Conservation (phyloP, 2,113 vertebrate species). For the Tonatia bakeri region DNA sequence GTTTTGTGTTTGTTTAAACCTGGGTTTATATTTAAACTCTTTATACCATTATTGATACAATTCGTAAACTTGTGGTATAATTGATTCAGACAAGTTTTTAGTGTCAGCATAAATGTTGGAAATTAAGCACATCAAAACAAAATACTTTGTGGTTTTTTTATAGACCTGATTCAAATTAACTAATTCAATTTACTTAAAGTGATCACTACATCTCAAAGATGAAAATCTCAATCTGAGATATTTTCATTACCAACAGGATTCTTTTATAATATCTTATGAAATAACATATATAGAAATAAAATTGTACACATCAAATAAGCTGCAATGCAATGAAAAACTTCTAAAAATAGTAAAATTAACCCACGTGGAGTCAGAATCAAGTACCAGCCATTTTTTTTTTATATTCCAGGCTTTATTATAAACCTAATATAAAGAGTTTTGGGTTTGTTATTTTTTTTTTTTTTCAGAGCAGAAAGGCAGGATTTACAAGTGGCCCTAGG, state of each 20-base stretch:
- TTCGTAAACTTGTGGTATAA: neutral
- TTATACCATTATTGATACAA: neutral
- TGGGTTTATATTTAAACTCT: neutral
- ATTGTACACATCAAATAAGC: constrained; percentile 20
- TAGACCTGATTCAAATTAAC: constrained; percentile 43
- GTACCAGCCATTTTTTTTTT: constrained; percentile 24
- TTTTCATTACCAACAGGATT: constrained; percentile 24
- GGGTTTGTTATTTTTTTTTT: neutral
- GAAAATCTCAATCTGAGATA: neutral
- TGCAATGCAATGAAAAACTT: constrained; percentile 19
- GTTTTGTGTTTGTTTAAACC: constrained; percentile 59
- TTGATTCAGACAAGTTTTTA: constrained; percentile 22
- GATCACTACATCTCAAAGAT: constrained; percentile 32
- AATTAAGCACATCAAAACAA: constrained; percentile 56
- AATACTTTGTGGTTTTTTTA: constrained; percentile 43
- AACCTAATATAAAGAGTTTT: constrained; percentile 6
- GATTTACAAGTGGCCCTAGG: constrained; percentile 75
- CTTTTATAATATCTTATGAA: neutral
- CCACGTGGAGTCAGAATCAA: constrained; percentile 5
- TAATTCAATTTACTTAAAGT: constrained; percentile 50
- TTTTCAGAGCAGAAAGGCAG: constrained; percentile 8
- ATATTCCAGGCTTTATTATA: neutral
- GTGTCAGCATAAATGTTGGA: neutral
- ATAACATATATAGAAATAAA: constrained; percentile 43
- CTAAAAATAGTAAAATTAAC: constrained; percentile 43